Evolutionary conservation across 2,797 vertebrate species (phyloP), one percentile per base, ranked within the genome.

Genomic region (Triplophysa yarkandensis): DNA sequence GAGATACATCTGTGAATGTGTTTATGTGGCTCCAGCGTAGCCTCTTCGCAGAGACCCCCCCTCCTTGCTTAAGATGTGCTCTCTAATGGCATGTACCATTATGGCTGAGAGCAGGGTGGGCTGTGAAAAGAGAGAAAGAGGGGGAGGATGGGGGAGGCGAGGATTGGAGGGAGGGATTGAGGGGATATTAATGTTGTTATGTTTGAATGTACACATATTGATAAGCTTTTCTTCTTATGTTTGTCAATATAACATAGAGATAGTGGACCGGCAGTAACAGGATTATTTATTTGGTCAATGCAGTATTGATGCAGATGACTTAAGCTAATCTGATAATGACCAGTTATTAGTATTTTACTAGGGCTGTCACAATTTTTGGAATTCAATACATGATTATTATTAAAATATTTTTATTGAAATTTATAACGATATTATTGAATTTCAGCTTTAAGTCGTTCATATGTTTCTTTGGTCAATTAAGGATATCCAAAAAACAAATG

Each of bases 51-150:
- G 88, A 92, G 89, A 91, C 90, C 92, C 89, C 88, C 89, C 84
- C 87, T 55, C 81, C 61, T 74, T 16, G 58, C 52, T 89, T 71
- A 86, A 89, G 90, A 90, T 82, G 87, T 85, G 83, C 90, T 85
- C 86, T 91, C 90, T 88, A 84, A 92, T 88, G 94, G 95, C 93
- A 92, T 89, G 91, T 94, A 95, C 95, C 95, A 94, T 93, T 92
- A 87, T 86, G 84, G 86, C 90, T 86, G 64, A 69, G 90, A 87
- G 91, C 81, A 89, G 83, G 93, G 91, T 93, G 90, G 92, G 93
- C 90, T 93, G 89, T 89, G 81, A 85, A 84, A 87, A 1, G 71
- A 77, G 83, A 78, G 70, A 61, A 69, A n/a, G 60, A 36, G 43
- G 79, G 71, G 71, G 72, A 76, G 34, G 48, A 67, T 19, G 54